Conservation (phyloP, 1,140 invertebrate genomes). For the Drosophila nasuta region DNA sequence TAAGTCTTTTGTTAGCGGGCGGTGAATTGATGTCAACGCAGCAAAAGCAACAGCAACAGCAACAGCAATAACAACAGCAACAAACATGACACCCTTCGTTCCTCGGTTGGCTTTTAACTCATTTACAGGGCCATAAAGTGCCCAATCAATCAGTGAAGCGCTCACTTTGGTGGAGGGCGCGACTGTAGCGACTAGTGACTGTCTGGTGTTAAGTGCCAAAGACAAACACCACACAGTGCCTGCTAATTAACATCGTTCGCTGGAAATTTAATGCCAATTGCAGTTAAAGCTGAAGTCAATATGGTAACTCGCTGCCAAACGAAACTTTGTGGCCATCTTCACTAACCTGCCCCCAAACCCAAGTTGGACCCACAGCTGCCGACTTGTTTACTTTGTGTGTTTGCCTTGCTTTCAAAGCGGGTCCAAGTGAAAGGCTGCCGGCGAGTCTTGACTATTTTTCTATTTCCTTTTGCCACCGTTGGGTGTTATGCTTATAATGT, state of each 20-base stretch:
- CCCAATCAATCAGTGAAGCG: conserved; percentile 46
- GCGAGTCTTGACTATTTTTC: conserved; percentile 23
- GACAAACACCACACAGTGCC: conserved; percentile 21
- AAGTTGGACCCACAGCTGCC: conserved; percentile 3
- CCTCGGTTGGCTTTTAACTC: conserved; percentile 24
- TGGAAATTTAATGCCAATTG: conserved; percentile 24
- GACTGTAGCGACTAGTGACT: conserved; percentile 25
- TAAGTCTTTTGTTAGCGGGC: conserved; percentile 51
- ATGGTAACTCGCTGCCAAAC: background rate
- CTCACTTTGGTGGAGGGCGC: conserved; percentile 8
- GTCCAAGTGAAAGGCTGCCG: conserved; percentile 45
- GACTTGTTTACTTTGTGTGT: conserved; percentile 33
- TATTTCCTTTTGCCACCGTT: conserved; percentile 11
- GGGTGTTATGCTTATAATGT: conserved; percentile 26
- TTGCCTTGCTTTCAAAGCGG: conserved; percentile 35
- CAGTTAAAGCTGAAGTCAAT: conserved; percentile 14
- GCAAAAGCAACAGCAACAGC: background rate
- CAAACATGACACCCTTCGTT: background rate
- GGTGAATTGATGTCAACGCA: conserved; percentile 48
- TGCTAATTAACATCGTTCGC: conserved; percentile 20
- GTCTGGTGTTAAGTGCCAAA: conserved; percentile 19
- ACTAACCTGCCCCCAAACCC: background rate
- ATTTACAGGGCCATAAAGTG: conserved; percentile 40
- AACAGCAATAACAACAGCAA: background rate
- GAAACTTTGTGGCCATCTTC: conserved; percentile 19